Evolutionary conservation across 2,888 invertebrate genomes (phyloP), one percentile per base, ranked within the genome.

Genomic region (Lasioglossum malachurum): DNA sequence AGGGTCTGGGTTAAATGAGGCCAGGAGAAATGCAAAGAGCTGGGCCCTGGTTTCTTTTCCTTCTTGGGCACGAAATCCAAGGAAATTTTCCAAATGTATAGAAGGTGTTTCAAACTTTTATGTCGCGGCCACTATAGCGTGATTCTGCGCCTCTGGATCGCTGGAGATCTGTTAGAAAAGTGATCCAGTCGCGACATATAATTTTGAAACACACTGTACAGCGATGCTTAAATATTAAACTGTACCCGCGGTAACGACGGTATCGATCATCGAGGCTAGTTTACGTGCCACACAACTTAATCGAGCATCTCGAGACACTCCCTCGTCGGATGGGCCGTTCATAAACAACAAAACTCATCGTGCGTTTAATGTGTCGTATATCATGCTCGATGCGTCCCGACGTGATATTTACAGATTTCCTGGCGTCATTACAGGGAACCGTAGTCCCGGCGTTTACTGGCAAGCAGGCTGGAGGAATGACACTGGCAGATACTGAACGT

Each of bases 341-440:
- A 64, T 64, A 64, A 64, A 64, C 31, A 64, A 64, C 64, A 16
- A 16, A 31, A 16, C 64, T 64, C 64, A 64, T 64, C 64, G 64
- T 16, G 31, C 64, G 64, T 64, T 64, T 64, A 64, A 64, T 64
- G 64, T 7, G 16, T 64, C 64, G 19, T 64, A 64, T 64, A 31
- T 19, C 64, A 7, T 64, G 31, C 19, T 7, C 16, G 31, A 7
- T 64, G 64, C 64, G 8, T 16, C 64, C 3, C 64, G 64, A 16
- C 64, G 64, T 16, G 64, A 64, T 69, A 69, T 69, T 69, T 69
- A 69, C 35, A 69, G 35, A 69, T 69, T 35, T 38, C 38, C 67
- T 19, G 38, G 67, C 19, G 10, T 69, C 67, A 19, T 69, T 69
- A 69, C 67, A 38, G 35, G 23, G 4, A 38, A 23, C 35, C 10